Evolutionary conservation across 2,113 vertebrate genomes (phyloP).

Genomic region (Protobothrops flavoviridis): DNA sequence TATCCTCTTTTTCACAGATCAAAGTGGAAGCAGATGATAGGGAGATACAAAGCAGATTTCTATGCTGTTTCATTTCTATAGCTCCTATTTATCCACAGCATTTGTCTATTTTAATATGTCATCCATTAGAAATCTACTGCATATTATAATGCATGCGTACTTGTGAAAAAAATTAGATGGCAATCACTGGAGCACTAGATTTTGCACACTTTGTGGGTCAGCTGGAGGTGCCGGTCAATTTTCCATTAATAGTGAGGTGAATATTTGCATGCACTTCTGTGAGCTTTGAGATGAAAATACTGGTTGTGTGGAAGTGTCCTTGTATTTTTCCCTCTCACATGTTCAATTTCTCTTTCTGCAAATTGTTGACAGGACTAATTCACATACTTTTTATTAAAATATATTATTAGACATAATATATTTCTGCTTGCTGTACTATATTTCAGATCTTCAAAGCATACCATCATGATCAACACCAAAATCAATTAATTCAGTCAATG

Average conservation of each 20-base stretch:
- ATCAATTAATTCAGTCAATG: neutral
- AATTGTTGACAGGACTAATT: neutral
- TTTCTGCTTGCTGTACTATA: neutral
- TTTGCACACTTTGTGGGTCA: neutral
- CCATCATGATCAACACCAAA: neutral
- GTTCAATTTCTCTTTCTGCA: neutral
- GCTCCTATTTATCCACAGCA: neutral
- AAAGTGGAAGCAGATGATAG: neutral
- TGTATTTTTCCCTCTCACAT: neutral
- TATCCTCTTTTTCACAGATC: neutral
- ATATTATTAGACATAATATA: neutral
- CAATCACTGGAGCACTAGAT: neutral
- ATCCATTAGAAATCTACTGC: neutral
- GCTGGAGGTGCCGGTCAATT: neutral
- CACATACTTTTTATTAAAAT: neutral
- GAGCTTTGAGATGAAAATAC: neutral
- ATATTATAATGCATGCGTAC: neutral
- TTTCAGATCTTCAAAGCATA: neutral
- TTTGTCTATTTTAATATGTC: constrained; percentile 5
- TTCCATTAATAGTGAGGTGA: neutral
- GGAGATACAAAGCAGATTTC: neutral
- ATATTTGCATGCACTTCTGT: neutral
- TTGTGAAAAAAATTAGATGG: neutral
- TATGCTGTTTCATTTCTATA: neutral
- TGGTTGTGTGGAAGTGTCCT: neutral